These are phyloP conservation scores for Malacoraja senta DNA, from an alignment of 2,797 vertebrate species.

Conservation along the genomic window DNA sequence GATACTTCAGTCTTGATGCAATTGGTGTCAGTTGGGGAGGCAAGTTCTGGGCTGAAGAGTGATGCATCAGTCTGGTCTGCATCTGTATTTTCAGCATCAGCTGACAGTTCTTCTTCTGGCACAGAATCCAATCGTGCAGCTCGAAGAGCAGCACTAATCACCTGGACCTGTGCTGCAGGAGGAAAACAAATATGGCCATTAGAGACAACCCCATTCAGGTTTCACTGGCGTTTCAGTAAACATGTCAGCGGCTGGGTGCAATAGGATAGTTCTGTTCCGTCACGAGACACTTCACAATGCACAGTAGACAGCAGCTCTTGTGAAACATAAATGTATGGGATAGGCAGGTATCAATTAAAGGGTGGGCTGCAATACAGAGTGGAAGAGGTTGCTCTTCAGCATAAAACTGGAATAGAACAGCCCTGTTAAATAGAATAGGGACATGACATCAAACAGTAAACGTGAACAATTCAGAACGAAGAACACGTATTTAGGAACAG, in stretches of 20 bases:
- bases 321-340: neutral
- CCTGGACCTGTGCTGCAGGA: slow-evolving; percentile 74
- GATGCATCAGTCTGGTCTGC: neutral
- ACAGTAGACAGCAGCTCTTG: neutral
- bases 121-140: slow-evolving; percentile 73
- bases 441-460: neutral
- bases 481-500: neutral
- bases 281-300: neutral
- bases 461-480: neutral
- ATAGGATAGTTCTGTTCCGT: neutral
- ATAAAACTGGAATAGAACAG: neutral
- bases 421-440: neutral
- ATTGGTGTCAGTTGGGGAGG: neutral
- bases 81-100: neutral
- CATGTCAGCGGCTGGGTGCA: neutral
- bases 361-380: neutral
- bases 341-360: neutral
- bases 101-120: slow-evolving; percentile 45
- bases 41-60: neutral
- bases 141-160: slow-evolving; percentile 77
- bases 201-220: neutral
- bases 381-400: neutral
- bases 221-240: neutral
- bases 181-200: neutral
- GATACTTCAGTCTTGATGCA: neutral